A percentile compares a stretch with the other conserved stretches of the same genome.
These are phyloP conservation scores for Helicoverpa armigera DNA, from an alignment of 1,140 invertebrate genomes.

Conservation along the genomic window DNA sequence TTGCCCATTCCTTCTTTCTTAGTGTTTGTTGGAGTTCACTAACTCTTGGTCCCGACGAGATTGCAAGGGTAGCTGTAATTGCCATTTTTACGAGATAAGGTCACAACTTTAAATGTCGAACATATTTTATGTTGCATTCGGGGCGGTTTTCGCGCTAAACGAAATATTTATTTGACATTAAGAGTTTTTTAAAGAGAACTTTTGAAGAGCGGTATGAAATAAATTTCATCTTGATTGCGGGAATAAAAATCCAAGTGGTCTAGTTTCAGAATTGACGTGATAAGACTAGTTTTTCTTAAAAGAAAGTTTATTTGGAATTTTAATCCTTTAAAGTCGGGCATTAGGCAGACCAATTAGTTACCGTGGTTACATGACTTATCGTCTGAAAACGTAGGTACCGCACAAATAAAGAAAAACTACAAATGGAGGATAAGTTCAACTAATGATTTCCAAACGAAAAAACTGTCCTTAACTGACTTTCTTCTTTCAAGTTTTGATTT, in stretches of 20 bases:
- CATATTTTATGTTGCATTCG: constrained; percentile 72
- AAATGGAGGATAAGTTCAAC: too few species aligned
- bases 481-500: too few species aligned
- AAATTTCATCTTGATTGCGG: constrained; percentile 5
- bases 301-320: constrained; percentile 2
- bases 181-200: constrained; percentile 2
- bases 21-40: constrained; percentile 80
- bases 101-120: constrained; percentile 82
- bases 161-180: constrained; percentile 34
- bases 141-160: constrained; percentile 49
- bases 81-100: constrained; percentile 85
- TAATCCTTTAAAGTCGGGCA: neutral
- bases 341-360: constrained; percentile 15
- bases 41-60: constrained; percentile 65
- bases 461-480: too few species aligned
- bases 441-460: too few species aligned
- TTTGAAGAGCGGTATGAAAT: constrained; percentile 6
- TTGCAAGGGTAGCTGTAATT: constrained; percentile 79
- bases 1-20: constrained; percentile 85
- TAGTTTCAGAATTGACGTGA: neutral
- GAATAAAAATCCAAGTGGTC: constrained; percentile 23
- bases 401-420: too few species aligned
- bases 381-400: too few species aligned
- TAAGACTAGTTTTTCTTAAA: constrained; percentile 13
- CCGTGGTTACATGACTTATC: neutral